Evolutionary conservation across 2,888 invertebrate genomes (phyloP).

Genomic region (Leptinotarsa rubiginosa): DNA sequence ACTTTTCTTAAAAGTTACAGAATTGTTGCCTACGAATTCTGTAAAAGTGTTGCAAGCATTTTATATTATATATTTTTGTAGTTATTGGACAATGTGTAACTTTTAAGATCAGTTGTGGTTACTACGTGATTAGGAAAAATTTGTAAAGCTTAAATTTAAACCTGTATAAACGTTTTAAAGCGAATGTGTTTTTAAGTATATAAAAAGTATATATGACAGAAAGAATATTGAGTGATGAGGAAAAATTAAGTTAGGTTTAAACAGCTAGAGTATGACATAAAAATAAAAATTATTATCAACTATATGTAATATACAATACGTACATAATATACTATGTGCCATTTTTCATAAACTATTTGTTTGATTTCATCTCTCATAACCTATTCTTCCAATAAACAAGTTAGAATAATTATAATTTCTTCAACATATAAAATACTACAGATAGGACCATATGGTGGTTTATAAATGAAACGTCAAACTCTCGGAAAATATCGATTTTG

Average conservation of each 20-base stretch:
- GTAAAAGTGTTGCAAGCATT: slow-evolving; percentile 61
- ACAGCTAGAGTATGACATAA: slow-evolving; percentile 65
- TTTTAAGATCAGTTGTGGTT: slow-evolving; percentile 51
- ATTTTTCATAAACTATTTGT: slow-evolving; percentile 62
- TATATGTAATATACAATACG: slow-evolving; percentile 69
- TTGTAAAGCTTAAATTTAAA: slow-evolving; percentile 64
- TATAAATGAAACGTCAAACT: no score
- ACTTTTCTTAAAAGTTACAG: slow-evolving; percentile 50
- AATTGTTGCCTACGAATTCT: slow-evolving; percentile 58
- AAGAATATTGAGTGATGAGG: slow-evolving; percentile 65
- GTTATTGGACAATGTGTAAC: slow-evolving; percentile 55
- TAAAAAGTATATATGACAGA: slow-evolving; percentile 65
- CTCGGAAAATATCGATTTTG: no score
- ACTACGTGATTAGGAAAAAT: slow-evolving; percentile 61
- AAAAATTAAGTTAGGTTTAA: slow-evolving; percentile 65
- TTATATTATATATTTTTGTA: slow-evolving; percentile 65
- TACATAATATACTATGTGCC: slow-evolving; percentile 69
- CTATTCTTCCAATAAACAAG: no score
- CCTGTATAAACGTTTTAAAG: slow-evolving; percentile 65
- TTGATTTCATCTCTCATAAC: slow-evolving; percentile 44
- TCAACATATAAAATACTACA: no score
- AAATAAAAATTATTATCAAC: slow-evolving; percentile 65
- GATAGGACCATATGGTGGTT: no score
- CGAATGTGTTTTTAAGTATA: slow-evolving; percentile 66
- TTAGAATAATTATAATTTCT: no score